Percentiles rank a stretch among this genome's conserved stretches.
Conservation (phyloP, 2,888 invertebrate species). For the Icerya purchasi region DNA sequence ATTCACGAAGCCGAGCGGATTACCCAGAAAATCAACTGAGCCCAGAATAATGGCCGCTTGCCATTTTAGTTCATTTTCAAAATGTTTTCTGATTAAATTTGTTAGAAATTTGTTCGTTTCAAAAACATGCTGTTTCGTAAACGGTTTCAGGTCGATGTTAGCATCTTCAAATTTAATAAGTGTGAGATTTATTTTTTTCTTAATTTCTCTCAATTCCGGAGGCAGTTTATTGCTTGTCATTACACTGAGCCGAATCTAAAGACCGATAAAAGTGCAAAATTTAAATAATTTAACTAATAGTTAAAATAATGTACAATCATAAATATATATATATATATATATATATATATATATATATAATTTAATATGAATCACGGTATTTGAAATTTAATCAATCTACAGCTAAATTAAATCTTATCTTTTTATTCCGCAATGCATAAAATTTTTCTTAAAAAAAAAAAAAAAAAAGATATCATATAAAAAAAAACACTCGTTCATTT, state of each 20-base stretch:
- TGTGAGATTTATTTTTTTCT: conserved; percentile 65
- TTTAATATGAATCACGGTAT: too few relatives aligned
- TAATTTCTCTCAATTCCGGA: conserved; percentile 50
- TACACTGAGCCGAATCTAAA: conserved; percentile 41
- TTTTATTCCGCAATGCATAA: too few relatives aligned
- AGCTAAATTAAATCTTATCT: too few relatives aligned
- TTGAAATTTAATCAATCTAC: too few relatives aligned
- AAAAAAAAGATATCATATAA: too few relatives aligned
- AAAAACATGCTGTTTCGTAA: conserved; percentile 67
- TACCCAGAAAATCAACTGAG: conserved; percentile 92
- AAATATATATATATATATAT: too few relatives aligned
- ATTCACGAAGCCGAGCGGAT: conserved; percentile 84
- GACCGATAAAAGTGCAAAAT: background rate
- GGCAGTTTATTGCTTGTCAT: conserved; percentile 67
- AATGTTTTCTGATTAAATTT: conserved; percentile 63
- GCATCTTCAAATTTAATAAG: conserved; percentile 94
- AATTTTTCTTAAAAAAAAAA: too few relatives aligned
- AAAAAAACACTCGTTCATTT: too few relatives aligned
- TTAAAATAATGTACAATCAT: too few relatives aligned
- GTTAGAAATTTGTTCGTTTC: conserved; percentile 71
- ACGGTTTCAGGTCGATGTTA: conserved; percentile 73
- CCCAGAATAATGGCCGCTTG: conserved; percentile 90
- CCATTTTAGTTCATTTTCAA: conserved; percentile 60
- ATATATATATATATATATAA: too few relatives aligned
- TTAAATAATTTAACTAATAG: background rate